phyloP scores from a whole-genome alignment of 2,113 vertebrate genomes.

The Cyphomyrus discorhynchus region DNA sequence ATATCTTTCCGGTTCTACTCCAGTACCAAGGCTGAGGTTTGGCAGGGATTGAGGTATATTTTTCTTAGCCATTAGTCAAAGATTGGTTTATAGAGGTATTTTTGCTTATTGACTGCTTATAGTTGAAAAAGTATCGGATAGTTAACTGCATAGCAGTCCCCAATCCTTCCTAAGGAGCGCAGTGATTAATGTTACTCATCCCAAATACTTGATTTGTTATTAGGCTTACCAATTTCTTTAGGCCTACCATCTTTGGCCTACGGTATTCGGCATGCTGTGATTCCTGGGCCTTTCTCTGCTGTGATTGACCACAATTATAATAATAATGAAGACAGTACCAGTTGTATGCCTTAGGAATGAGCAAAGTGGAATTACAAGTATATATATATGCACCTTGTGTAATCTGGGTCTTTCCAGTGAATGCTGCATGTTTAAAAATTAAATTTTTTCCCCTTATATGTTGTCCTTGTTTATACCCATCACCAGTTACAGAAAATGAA shows the following conservation, averaged over 20 bases:
- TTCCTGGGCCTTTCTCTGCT: neutral
- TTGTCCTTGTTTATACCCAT: neutral
- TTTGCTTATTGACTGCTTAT: neutral
- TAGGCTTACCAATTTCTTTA: neutral
- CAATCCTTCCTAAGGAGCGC: neutral
- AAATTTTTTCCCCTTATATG: neutral
- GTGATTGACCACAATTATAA: neutral
- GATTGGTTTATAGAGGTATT: neutral
- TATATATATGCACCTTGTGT: neutral
- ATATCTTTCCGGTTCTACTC: neutral
- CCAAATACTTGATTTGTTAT: neutral
- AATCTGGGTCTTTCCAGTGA: neutral
- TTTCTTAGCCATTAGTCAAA: neutral
- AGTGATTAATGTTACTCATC: neutral
- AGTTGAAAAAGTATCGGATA: neutral
- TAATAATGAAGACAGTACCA: neutral
- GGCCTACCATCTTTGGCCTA: too few species aligned
- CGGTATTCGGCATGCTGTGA: neutral
- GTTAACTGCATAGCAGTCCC: neutral
- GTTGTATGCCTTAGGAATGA: neutral
- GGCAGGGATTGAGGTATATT: neutral
- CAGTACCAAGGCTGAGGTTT: neutral
- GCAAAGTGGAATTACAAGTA: neutral
- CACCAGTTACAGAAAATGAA: neutral
- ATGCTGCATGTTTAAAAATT: neutral